Percentiles rank a stretch among this genome's conserved stretches.
Evolutionary conservation across 2,888 invertebrate species (phyloP).

Genomic region (Cecidostiba fungosa): DNA sequence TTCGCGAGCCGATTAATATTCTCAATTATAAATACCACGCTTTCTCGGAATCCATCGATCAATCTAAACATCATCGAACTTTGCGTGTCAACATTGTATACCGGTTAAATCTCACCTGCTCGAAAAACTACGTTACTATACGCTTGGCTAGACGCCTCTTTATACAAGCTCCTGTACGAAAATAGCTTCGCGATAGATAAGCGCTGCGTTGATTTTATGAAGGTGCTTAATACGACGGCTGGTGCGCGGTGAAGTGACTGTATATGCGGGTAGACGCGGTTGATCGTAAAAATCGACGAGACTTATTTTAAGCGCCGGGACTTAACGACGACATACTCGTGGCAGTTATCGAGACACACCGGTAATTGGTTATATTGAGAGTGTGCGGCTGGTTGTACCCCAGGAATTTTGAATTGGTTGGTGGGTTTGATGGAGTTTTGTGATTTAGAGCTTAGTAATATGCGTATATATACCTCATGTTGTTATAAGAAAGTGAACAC

Average conservation of each 20-base stretch:
- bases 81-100: not conserved
- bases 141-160: not conserved
- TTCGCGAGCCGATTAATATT: not conserved
- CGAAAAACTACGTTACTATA: not conserved
- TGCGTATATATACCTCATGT: too few relatives aligned
- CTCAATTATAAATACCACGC: not conserved
- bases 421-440: not conserved
- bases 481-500: too few relatives aligned
- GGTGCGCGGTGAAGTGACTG: not conserved
- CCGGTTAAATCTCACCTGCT: not conserved
- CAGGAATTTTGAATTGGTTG: constrained; percentile 27
- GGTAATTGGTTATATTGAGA: constrained; percentile 4
- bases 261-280: constrained; percentile 22
- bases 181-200: constrained; percentile 19
- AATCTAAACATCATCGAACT: not conserved
- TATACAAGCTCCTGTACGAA: constrained; percentile 12
- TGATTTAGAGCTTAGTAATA: too few relatives aligned
- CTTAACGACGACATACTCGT: not conserved
- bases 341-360: not conserved
- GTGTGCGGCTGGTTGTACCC: not conserved
- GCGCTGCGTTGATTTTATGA: constrained; percentile 31
- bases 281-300: constrained; percentile 14
- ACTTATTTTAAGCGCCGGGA: constrained; percentile 30
- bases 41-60: not conserved
- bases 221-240: constrained; percentile 22